A percentile compares a stretch with the other conserved stretches of the same genome.
These are phyloP conservation scores for Etheostoma perlongum DNA, from an alignment of 2,797 vertebrate genomes.

Conservation along the genomic window DNA sequence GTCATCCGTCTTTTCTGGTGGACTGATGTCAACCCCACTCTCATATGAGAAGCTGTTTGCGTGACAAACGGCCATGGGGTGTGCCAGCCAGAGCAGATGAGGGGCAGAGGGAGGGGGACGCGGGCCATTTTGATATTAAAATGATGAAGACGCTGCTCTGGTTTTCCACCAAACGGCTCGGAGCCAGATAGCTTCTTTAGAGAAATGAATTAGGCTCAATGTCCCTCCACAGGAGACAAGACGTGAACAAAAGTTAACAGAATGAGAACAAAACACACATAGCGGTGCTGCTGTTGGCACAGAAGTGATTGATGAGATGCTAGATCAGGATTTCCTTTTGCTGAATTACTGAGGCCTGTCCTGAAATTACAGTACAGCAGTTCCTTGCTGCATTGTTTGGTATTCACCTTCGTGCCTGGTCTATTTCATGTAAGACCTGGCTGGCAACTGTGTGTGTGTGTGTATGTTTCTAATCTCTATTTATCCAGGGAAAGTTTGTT, in stretches of 20 bases:
- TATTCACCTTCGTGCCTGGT: constrained; percentile 49
- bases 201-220: constrained; percentile 67
- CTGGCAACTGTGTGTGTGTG: constrained; percentile 17
- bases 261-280: constrained; percentile 47
- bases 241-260: constrained; percentile 59
- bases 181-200: constrained; percentile 65
- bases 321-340: constrained; percentile 59
- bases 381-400: constrained; percentile 47
- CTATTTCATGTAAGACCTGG: constrained; percentile 55
- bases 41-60: constrained; percentile 53
- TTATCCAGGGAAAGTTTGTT: constrained; percentile 67
- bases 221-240: constrained; percentile 48
- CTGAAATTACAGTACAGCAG: constrained; percentile 51
- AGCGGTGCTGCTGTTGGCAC: constrained; percentile 47
- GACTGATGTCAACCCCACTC: constrained; percentile 58
- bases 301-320: constrained; percentile 71
- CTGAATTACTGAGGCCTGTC: constrained; percentile 49
- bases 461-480: constrained; percentile 68
- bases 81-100: constrained; percentile 56
- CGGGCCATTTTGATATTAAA: constrained; percentile 73
- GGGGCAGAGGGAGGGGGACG: constrained; percentile 52
- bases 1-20: constrained; percentile 62
- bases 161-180: constrained; percentile 47
- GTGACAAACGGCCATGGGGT: constrained; percentile 66
- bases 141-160: constrained; percentile 70